Evolutionary conservation across 2,113 vertebrate species (phyloP).

Genomic region (Percopsis transmontana): DNA sequence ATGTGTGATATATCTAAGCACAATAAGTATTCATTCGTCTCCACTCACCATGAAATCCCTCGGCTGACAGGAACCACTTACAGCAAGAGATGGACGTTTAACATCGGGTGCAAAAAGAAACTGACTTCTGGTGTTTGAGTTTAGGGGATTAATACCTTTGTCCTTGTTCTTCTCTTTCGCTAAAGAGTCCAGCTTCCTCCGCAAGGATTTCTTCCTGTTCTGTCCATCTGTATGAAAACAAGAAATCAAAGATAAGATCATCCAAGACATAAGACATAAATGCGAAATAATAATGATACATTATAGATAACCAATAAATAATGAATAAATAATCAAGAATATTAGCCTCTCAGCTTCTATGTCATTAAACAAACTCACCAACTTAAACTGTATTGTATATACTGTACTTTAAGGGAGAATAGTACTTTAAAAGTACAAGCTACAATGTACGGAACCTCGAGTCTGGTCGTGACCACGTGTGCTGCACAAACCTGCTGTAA

Average conservation of each 20-base stretch:
- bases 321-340: neutral
- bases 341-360: too few species aligned
- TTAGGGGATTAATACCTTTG: constrained; percentile 79
- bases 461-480: too few species aligned
- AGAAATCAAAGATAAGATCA: constrained; percentile 49
- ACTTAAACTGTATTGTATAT: too few species aligned
- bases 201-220: constrained; percentile 94
- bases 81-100: too few species aligned
- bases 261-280: neutral
- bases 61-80: too few species aligned
- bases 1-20: constrained; percentile 7
- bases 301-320: too few species aligned
- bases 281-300: too few species aligned
- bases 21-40: neutral
- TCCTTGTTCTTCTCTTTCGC: constrained; percentile 96
- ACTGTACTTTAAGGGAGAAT: too few species aligned
- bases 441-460: too few species aligned
- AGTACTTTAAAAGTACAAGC: too few species aligned
- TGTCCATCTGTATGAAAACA: constrained; percentile 85
- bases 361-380: too few species aligned
- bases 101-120: neutral
- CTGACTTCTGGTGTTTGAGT: neutral
- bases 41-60: too few species aligned
- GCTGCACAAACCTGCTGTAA: neutral
- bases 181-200: constrained; percentile 95